Conservation (phyloP, 2,888 invertebrate genomes). For the Thecocarcelia acutangulata region DNA sequence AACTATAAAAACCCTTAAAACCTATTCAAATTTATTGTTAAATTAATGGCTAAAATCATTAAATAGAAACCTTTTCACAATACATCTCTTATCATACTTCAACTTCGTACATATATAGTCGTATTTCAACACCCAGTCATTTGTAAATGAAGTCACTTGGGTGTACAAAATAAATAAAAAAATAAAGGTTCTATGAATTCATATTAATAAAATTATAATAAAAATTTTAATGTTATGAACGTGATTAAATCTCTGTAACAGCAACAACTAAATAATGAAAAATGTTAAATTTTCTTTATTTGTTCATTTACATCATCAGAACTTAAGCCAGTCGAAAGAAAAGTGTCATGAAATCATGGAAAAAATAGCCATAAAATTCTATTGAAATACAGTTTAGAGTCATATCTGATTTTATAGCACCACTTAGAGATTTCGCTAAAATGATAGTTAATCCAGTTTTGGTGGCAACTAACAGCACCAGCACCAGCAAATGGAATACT, state of each 20-base stretch:
- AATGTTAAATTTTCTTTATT: constrained; percentile 28
- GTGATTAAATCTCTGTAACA: constrained; percentile 61
- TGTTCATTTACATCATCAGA: constrained; percentile 32
- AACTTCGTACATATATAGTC: constrained; percentile 33
- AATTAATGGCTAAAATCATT: constrained; percentile 59
- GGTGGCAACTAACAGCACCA: constrained; percentile 32
- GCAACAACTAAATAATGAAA: constrained; percentile 9
- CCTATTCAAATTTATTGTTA: constrained; percentile 58
- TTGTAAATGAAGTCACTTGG: constrained; percentile 28
- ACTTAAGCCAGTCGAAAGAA: constrained; percentile 3
- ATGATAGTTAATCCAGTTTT: constrained; percentile 67
- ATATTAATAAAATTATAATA: constrained; percentile 53
- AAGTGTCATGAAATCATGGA: constrained; percentile 38
- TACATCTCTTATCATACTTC: constrained; percentile 37
- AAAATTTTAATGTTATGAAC: constrained; percentile 65
- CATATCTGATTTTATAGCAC: constrained; percentile 67
- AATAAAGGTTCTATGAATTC: constrained; percentile 50
- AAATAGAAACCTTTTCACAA: constrained; percentile 62
- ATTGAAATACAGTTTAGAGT: constrained; percentile 59
- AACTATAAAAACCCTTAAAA: constrained; percentile 40
- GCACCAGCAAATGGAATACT: not conserved
- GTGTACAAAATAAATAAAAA: not conserved
- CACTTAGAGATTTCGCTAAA: constrained; percentile 70
- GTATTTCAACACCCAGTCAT: constrained; percentile 35
- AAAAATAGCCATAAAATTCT: constrained; percentile 59